These are phyloP conservation scores for Hippocampus zosterae DNA, from an alignment of 2,113 vertebrate genomes.

Conservation along the genomic window DNA sequence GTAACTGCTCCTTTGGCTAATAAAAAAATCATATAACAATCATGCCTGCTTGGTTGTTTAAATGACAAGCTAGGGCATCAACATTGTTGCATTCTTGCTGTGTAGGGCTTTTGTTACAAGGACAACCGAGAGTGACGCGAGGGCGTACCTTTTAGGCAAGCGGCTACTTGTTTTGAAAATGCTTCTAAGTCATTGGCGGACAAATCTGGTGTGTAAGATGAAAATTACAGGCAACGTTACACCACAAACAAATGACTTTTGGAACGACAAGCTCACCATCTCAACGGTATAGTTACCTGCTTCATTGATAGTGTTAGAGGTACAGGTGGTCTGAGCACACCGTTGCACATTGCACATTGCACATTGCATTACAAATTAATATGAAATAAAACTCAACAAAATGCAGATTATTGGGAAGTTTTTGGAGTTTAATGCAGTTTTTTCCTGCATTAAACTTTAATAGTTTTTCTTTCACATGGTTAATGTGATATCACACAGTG, in stretches of 20 bases:
- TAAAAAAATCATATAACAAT: not conserved
- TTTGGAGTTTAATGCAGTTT: not conserved
- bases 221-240: too few relatives aligned
- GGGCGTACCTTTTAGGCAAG: too few relatives aligned
- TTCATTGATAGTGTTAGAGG: slow-evolving; percentile 20
- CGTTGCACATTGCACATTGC: slow-evolving; percentile 39
- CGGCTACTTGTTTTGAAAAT: too few relatives aligned
- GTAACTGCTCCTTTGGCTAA: not conserved
- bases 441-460: not conserved
- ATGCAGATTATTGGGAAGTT: slow-evolving; percentile 28
- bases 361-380: slow-evolving; percentile 29
- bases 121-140: too few relatives aligned
- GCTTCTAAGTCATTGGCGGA: too few relatives aligned
- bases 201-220: too few relatives aligned
- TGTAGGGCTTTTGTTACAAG: too few relatives aligned
- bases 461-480: not conserved
- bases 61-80: too few relatives aligned
- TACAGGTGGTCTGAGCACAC: slow-evolving; percentile 52
- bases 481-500: not conserved
- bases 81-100: too few relatives aligned
- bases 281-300: slow-evolving; percentile 43
- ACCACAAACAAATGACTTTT: too few relatives aligned
- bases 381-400: not conserved
- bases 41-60: not conserved
- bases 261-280: too few relatives aligned